Percentiles rank a stretch among this genome's conserved stretches.
Conservation (phyloP, 2,888 invertebrate genomes). For the Anthophora plumipes region DNA sequence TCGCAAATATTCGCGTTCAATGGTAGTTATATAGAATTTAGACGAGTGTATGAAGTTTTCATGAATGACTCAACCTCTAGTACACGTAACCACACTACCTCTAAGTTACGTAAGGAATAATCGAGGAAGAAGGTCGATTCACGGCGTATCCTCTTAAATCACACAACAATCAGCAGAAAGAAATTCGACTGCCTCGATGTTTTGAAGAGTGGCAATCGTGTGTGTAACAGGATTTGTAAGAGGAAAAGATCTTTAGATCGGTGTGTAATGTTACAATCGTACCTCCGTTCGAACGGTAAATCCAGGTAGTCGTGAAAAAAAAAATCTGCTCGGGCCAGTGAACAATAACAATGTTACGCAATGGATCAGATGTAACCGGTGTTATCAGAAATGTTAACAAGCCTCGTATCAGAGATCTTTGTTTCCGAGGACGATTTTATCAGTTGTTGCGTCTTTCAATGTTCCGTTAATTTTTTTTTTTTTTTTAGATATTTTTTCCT, state of each 20-base stretch:
- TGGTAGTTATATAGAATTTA: not conserved
- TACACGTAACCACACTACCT: slow-evolving; percentile 11
- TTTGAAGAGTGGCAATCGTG: not conserved
- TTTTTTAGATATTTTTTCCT: too few species aligned
- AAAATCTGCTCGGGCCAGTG: slow-evolving; percentile 1
- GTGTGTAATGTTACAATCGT: not conserved
- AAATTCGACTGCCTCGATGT: not conserved
- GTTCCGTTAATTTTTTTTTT: too few species aligned
- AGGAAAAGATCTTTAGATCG: not conserved
- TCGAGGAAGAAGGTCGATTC: slow-evolving; percentile 30
- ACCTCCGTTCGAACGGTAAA: slow-evolving; percentile 2
- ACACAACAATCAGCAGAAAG: not conserved
- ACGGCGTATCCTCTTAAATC: not conserved
- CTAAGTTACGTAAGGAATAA: slow-evolving; percentile 28
- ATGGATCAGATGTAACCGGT: slow-evolving; percentile 37
- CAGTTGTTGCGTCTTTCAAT: not conserved
- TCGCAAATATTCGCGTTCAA: not conserved
- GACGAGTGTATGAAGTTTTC: slow-evolving; percentile 19
- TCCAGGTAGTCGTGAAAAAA: slow-evolving; percentile 1
- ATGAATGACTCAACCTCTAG: slow-evolving; percentile 38
- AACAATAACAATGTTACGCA: slow-evolving; percentile 46
- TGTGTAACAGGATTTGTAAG: not conserved
- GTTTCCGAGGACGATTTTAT: slow-evolving; percentile 39
- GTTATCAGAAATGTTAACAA: slow-evolving; percentile 58
- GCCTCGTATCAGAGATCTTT: slow-evolving; percentile 43